A percentile compares a stretch with the other conserved stretches of the same genome.
phyloP scores from a whole-genome alignment of 2,888 invertebrate species.

The Apoderus coryli region DNA sequence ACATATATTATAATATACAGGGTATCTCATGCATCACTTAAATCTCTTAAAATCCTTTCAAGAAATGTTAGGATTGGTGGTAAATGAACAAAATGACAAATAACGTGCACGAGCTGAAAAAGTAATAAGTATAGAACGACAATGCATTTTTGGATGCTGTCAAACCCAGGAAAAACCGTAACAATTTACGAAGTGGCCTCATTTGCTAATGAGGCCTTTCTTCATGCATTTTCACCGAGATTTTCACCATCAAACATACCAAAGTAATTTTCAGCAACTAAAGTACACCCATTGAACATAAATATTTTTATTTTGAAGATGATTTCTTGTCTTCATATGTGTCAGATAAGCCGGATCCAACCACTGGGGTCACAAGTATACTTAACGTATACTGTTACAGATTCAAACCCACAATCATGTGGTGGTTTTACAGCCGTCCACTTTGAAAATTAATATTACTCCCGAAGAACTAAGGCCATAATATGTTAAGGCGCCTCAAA shows the following conservation, averaged over 20 bases:
- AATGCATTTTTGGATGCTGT: conserved; percentile 13
- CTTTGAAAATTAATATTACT: conserved; percentile 4
- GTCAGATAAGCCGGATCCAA: conserved; percentile 10
- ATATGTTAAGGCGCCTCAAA: conserved; percentile 7
- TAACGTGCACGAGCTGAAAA: no score
- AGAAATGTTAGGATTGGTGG: no score
- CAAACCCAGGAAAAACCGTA: conserved; percentile 13
- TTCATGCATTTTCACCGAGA: conserved; percentile 4
- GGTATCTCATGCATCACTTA: no score
- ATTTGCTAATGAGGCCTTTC: conserved; percentile 13
- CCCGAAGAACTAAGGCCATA: conserved; percentile 11
- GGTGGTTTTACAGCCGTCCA: background rate
- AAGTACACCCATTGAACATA: conserved; percentile 16
- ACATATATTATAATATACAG: conserved; percentile 5
- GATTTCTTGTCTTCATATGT: conserved; percentile 15
- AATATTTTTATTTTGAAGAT: conserved; percentile 15
- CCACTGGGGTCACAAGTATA: conserved; percentile 1
- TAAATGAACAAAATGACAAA: no score
- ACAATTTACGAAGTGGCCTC: conserved; percentile 13
- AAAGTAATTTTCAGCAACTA: conserved; percentile 15
- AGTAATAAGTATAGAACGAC: conserved; percentile 9
- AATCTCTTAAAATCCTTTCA: no score
- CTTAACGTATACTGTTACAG: conserved; percentile 4
- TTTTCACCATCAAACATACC: conserved; percentile 13
- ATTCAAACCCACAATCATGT: conserved; percentile 1